These are phyloP conservation scores for Pyrrhosoma nymphula DNA, from an alignment of 2,888 invertebrate genomes.

Conservation along the genomic window DNA sequence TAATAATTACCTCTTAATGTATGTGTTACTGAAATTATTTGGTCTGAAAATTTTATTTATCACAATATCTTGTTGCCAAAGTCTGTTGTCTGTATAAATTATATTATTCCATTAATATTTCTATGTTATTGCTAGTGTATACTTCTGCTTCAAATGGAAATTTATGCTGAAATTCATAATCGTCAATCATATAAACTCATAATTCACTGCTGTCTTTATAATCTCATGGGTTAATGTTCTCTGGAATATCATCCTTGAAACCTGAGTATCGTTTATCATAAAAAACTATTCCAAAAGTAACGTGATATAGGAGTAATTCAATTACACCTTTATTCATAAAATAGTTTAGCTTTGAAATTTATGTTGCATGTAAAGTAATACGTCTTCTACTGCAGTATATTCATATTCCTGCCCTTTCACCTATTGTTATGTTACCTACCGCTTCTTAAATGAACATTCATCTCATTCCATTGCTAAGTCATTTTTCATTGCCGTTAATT, in stretches of 20 bases:
- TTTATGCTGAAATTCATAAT: background rate
- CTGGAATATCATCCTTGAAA: background rate
- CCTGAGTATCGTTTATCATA: too few relatives aligned
- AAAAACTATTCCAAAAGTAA: too few relatives aligned
- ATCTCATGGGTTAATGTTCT: background rate
- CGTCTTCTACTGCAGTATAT: too few relatives aligned
- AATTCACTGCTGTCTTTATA: background rate
- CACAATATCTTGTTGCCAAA: background rate
- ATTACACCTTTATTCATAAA: too few relatives aligned
- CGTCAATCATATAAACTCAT: background rate
- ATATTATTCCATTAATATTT: background rate
- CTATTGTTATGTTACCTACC: too few relatives aligned
- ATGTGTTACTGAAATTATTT: background rate
- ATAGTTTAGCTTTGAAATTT: too few relatives aligned
- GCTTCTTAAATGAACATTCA: too few relatives aligned
- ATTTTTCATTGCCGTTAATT: background rate
- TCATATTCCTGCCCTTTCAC: too few relatives aligned
- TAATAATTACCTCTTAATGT: background rate
- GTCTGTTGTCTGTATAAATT: background rate
- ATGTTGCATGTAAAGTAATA: too few relatives aligned
- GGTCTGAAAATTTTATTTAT: background rate
- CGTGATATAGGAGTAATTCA: too few relatives aligned
- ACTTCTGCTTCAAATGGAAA: background rate
- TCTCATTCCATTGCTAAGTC: too few relatives aligned
- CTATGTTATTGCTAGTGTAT: background rate